Evolutionary conservation across 2,113 vertebrate species (phyloP).

Genomic region (Dolichallabes microphthalmus): DNA sequence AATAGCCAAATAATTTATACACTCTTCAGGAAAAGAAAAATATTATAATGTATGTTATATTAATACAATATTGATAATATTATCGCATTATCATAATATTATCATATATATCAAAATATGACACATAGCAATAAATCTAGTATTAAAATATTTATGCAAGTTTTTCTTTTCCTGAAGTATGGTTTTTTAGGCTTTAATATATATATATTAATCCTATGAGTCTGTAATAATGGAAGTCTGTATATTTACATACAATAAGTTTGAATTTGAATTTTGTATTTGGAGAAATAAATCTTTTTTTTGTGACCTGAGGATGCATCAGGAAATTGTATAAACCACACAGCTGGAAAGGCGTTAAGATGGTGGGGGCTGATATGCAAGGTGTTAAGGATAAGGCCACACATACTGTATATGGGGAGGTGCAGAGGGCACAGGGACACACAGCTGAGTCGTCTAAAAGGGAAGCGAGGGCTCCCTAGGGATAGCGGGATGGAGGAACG

Average conservation of each 20-base stretch:
- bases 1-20: too few relatives aligned
- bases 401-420: conserved; percentile 20
- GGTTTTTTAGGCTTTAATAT: too few relatives aligned
- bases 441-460: conserved; percentile 37
- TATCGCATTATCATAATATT: too few relatives aligned
- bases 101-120: too few relatives aligned
- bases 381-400: conserved; percentile 27
- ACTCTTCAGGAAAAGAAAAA: too few relatives aligned
- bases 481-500: conserved; percentile 36
- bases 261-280: background rate
- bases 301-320: background rate
- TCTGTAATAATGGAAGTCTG: background rate
- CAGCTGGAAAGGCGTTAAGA: conserved; percentile 32
- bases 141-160: too few relatives aligned
- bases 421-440: conserved; percentile 20
- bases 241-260: background rate
- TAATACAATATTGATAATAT: too few relatives aligned
- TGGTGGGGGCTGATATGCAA: conserved; percentile 25
- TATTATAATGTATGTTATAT: too few relatives aligned
- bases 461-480: conserved; percentile 49
- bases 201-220: background rate
- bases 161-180: too few relatives aligned
- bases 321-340: conserved; percentile 2
- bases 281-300: background rate
- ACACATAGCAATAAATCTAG: too few relatives aligned